Evolutionary conservation across 2,113 vertebrate genomes (phyloP).

Genomic region (Falcunculus frontatus): DNA sequence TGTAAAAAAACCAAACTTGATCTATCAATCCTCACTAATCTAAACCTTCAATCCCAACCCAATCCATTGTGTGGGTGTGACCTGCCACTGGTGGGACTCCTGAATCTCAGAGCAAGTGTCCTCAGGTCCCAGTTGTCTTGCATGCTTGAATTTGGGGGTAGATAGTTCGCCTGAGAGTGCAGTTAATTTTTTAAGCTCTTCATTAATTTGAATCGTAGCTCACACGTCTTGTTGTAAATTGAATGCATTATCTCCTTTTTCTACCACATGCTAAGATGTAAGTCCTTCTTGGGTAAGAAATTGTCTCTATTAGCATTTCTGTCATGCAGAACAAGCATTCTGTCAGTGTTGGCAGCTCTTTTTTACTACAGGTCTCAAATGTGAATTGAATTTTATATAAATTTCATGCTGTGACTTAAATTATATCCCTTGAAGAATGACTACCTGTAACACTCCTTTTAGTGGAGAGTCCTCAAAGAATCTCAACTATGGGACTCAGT

Average conservation of each 20-base stretch:
- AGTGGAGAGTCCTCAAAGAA: conserved; percentile 20
- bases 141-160: background rate
- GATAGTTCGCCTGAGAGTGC: background rate
- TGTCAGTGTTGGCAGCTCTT: background rate
- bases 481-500: background rate
- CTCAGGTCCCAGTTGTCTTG: background rate
- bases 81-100: background rate
- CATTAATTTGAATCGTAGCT: background rate
- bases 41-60: background rate
- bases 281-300: background rate
- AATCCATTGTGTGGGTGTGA: background rate
- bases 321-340: conserved; percentile 2
- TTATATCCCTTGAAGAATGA: conserved; percentile 2
- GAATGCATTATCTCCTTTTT: background rate
- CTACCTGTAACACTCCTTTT: background rate
- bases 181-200: background rate
- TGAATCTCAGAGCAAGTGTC: background rate
- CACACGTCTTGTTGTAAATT: background rate
- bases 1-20: background rate
- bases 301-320: conserved; percentile 20
- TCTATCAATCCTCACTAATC: background rate
- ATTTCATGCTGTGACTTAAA: conserved; percentile 32
- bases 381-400: conserved; percentile 46
- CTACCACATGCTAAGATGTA: background rate
- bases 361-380: conserved; percentile 28